Evolutionary conservation across 2,888 invertebrate genomes (phyloP), one percentile per base, ranked within the genome.

Genomic region (Drosophila cognata): DNA sequence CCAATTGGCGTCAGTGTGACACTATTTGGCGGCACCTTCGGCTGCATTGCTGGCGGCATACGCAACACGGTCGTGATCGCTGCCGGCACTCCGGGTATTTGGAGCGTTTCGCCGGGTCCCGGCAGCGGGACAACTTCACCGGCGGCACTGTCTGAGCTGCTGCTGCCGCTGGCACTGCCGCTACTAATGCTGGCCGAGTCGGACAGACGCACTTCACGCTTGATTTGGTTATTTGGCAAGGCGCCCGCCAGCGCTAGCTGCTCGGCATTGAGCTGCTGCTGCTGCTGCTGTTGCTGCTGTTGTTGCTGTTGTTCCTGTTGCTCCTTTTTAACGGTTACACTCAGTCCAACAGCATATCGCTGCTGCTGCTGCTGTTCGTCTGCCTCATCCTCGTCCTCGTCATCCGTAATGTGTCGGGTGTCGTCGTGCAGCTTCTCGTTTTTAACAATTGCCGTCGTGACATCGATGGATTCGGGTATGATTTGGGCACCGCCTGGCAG

Each of bases 301-400:
- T 36, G 36, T 0, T 36, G 36, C 2, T 36, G 71, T 33, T 71
- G 48, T 21, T 83, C 87, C 10, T 77, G 41, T 16, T 69, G 69
- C 68, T 93, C 93, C 72, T 92, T 92, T 38, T 93, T 93, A 21
- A 93, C 89, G 3, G 88, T 91, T 16, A 91, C 88, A 46, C 88
- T 90, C 5, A 92, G 81, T 7, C 91, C 90, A 25, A 61, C 59
- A 8, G 75, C 74, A 29, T 83, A 85, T 29, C 86, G 85, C 74
- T 83, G 78, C 53, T 77, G 77, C 18, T 78, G 76, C 4, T 60
- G 72, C 25, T 68, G 63, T 5, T 74, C 77, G 18, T 77, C 74
- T 3, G 66, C 76, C 10, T 77, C 77, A 5, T 84, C 81, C 4
- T 90, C 88, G n/a, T 82, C 85, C 18, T 82, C 82, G 4, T 71